Conservation (phyloP, 2,888 invertebrate species). For the Tachina fera region DNA sequence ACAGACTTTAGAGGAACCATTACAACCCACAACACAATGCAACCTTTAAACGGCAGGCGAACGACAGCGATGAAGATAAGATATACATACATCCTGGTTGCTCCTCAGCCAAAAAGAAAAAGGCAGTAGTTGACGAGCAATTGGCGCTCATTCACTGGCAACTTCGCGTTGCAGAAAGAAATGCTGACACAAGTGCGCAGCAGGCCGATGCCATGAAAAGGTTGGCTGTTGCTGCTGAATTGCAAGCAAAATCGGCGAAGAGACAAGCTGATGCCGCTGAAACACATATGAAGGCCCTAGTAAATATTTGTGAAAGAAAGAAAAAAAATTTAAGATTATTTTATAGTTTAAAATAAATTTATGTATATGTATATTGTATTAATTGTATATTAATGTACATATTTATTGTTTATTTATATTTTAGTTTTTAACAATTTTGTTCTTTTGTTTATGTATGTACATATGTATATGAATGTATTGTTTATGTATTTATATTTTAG, state of each 20-base stretch:
- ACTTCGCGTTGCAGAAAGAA: neutral
- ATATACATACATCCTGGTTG: neutral
- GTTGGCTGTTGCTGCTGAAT: neutral
- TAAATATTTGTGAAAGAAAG: too few species aligned
- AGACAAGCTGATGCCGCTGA: neutral
- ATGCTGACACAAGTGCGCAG: neutral
- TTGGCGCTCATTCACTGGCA: neutral
- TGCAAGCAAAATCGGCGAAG: neutral
- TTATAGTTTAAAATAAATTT: too few species aligned
- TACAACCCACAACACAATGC: too few species aligned
- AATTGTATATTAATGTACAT: too few species aligned
- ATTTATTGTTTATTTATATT: too few species aligned
- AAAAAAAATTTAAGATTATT: too few species aligned
- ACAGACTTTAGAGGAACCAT: too few species aligned
- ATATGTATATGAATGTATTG: too few species aligned
- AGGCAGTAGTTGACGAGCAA: neutral
- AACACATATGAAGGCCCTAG: neutral
- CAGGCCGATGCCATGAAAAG: neutral
- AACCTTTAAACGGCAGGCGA: neutral
- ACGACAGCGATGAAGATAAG: neutral
- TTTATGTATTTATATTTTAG: too few species aligned
- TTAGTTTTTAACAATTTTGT: too few species aligned
- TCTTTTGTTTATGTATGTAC: too few species aligned
- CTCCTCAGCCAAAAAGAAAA: neutral
- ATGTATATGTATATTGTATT: too few species aligned